Conservation (phyloP, 2,113 vertebrate species). For the Boleophthalmus pectinirostris region DNA sequence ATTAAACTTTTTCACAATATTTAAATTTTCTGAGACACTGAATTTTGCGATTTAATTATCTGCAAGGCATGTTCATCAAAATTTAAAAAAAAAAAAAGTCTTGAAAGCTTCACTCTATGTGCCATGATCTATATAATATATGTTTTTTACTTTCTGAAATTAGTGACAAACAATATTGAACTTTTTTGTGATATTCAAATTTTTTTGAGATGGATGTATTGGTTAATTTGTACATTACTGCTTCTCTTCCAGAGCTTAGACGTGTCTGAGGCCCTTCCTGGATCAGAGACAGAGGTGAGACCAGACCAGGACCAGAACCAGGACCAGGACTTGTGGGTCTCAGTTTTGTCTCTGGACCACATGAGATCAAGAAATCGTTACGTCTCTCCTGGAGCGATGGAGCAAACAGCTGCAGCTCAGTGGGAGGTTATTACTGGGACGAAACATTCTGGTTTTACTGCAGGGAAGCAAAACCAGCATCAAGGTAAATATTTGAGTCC, state of each 20-base stretch:
- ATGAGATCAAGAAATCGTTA: constrained; percentile 50
- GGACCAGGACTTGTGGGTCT: constrained; percentile 31
- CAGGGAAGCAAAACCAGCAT: constrained; percentile 39
- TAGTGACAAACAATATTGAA: no score
- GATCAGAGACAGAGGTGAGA: neutral
- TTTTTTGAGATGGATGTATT: neutral
- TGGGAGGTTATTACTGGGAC: constrained; percentile 42
- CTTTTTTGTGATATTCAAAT: neutral
- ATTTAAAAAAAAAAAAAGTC: no score
- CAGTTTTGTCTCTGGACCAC: constrained; percentile 48
- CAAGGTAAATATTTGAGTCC: constrained; percentile 34
- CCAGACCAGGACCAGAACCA: constrained; percentile 5
- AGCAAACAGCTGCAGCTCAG: constrained; percentile 46
- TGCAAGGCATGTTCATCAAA: no score
- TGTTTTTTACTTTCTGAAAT: no score
- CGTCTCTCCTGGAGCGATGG: constrained; percentile 45
- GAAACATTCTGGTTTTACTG: constrained; percentile 39
- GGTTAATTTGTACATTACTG: neutral
- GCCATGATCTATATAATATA: no score
- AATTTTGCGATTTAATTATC: no score
- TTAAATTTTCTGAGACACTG: no score
- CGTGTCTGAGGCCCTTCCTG: constrained; percentile 4
- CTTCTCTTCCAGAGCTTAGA: constrained; percentile 17
- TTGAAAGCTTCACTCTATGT: no score
- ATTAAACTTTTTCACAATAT: no score